These are phyloP conservation scores for human DNA, from an alignment of 2,113 vertebrate genomes.

Conservation along the genomic window GRCh38 chr12:55248001-55248500, in stretches of 20 bases:
- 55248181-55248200: constrained; percentile 50
- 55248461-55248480: not conserved
- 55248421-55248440: not conserved
- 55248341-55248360: not conserved
- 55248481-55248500: not conserved
- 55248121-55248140: constrained; percentile 67
- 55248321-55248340: not conserved
- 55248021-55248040: constrained; percentile 70
- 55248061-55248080: constrained; percentile 63
- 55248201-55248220: not conserved
- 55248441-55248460: not conserved
- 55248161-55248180: constrained; percentile 70
- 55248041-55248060: constrained; percentile 75
- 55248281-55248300: not conserved
- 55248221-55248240: not conserved
- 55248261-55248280: not conserved
- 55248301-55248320: not conserved
- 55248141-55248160: constrained; percentile 72
- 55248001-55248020: constrained; percentile 69
- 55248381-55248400: not conserved
- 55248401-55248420: not conserved
- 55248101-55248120: constrained; percentile 66
- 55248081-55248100: constrained; percentile 65
- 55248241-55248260: not conserved
- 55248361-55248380: not conserved